Percentiles rank a stretch among this genome's conserved stretches.
These are phyloP conservation scores for Rhinogobio ventralis DNA, from an alignment of 2,797 vertebrate species.

Conservation along the genomic window DNA sequence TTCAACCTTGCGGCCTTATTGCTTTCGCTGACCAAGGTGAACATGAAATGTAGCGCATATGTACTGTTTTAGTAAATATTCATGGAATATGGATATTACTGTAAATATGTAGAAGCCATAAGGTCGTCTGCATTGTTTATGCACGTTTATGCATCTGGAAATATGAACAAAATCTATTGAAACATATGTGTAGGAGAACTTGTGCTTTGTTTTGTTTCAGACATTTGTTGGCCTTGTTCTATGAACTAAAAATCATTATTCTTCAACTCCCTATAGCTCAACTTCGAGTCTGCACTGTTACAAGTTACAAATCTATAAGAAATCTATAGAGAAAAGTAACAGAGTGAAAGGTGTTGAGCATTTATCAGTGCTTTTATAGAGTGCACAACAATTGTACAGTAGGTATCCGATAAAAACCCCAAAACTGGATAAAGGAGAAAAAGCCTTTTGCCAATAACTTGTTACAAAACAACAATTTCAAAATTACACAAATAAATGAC, in stretches of 20 bases:
- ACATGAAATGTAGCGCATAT: constrained; percentile 6
- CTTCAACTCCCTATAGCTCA: constrained; percentile 5
- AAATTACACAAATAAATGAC: not conserved
- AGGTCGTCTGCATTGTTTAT: constrained; percentile 8
- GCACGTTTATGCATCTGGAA: not conserved
- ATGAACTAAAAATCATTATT: constrained; percentile 41
- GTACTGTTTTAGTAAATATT: not conserved
- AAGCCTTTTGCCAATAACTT: not conserved
- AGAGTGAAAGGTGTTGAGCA: not conserved
- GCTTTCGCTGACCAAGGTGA: constrained; percentile 8
- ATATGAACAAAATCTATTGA: not conserved
- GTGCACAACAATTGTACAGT: not conserved
- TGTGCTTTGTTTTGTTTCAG: not conserved
- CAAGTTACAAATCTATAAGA: constrained; percentile 31
- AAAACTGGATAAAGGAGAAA: not conserved
- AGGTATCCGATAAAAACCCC: not conserved
- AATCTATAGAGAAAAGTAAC: constrained; percentile 21
- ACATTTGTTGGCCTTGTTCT: constrained; percentile 23
- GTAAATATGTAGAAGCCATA: not conserved
- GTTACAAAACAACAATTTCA: not conserved
- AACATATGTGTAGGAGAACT: constrained; percentile 4
- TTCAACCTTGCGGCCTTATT: constrained; percentile 14
- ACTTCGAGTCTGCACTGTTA: constrained; percentile 9
- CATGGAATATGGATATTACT: not conserved
- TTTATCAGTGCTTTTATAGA: not conserved